These are phyloP conservation scores for Polyploca ridens DNA, from an alignment of 2,888 invertebrate species.

Conservation along the genomic window DNA sequence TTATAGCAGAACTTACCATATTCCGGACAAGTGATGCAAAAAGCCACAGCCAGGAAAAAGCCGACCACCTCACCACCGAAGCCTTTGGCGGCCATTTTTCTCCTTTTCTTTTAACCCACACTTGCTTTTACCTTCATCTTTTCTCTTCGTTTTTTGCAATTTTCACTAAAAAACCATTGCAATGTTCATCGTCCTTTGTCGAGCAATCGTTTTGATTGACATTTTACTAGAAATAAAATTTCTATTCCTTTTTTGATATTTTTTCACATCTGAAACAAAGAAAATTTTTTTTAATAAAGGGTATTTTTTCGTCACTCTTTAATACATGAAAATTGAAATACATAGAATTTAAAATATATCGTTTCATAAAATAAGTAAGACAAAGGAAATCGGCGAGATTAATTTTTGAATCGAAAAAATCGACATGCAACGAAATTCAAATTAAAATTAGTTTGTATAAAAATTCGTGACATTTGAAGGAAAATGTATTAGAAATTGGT, in stretches of 20 bases:
- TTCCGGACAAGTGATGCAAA: slow-evolving; percentile 78
- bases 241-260: slow-evolving; percentile 29
- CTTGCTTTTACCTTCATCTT: slow-evolving; percentile 77
- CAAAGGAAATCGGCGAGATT: background rate
- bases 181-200: slow-evolving; percentile 61
- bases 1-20: slow-evolving; percentile 66
- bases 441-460: too few species aligned
- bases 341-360: too few species aligned
- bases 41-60: slow-evolving; percentile 74
- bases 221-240: slow-evolving; percentile 47
- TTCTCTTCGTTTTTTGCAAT: slow-evolving; percentile 61
- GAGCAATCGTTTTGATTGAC: slow-evolving; percentile 51
- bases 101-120: slow-evolving; percentile 73
- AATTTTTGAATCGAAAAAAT: background rate
- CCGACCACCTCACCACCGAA: slow-evolving; percentile 75
- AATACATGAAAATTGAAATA: too few species aligned
- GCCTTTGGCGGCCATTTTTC: slow-evolving; percentile 76
- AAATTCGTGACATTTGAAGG: too few species aligned
- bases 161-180: slow-evolving; percentile 60
- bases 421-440: too few species aligned
- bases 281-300: slow-evolving; percentile 4
- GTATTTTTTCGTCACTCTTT: too few species aligned
- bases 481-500: too few species aligned
- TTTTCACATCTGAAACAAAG: slow-evolving; percentile 67
- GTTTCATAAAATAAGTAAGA: too few species aligned